These are phyloP conservation scores for Lepidothrix coronata DNA, from an alignment of 2,113 vertebrate species.

Conservation along the genomic window DNA sequence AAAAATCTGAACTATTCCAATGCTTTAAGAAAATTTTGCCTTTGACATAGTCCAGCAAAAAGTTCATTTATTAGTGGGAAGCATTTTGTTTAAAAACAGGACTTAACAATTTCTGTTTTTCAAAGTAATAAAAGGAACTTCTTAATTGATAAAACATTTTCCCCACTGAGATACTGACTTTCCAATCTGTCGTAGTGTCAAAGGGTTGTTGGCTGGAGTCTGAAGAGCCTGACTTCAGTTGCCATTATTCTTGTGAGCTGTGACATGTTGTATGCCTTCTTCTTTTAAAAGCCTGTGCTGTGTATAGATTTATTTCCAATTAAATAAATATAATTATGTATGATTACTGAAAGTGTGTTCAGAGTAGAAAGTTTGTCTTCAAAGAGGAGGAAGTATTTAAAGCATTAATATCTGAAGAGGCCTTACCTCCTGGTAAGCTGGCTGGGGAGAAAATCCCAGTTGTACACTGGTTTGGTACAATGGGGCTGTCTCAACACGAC, in stretches of 20 bases:
- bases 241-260: not conserved
- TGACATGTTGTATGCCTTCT: not conserved
- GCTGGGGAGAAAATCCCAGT: not conserved
- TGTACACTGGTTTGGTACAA: not conserved
- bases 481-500: not conserved
- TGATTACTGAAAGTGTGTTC: not conserved
- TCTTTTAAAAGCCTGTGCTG: not conserved
- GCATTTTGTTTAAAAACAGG: not conserved
- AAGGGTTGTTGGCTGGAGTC: not conserved
- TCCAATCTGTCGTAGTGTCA: not conserved
- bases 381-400: not conserved
- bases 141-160: slow-evolving; percentile 1
- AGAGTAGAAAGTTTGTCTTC: not conserved
- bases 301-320: not conserved
- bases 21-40: not conserved
- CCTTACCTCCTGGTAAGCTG: not conserved
- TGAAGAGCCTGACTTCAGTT: not conserved
- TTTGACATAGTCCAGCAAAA: not conserved
- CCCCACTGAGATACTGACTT: not conserved
- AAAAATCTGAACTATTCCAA: not conserved
- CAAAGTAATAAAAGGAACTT: not conserved
- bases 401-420: not conserved
- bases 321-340: not conserved
- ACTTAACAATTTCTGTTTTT: not conserved
- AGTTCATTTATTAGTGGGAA: not conserved